Evolutionary conservation across 2,797 vertebrate genomes (phyloP), one percentile per base, ranked within the genome.

Genomic region (Tokudaia tokunoshimensis): DNA sequence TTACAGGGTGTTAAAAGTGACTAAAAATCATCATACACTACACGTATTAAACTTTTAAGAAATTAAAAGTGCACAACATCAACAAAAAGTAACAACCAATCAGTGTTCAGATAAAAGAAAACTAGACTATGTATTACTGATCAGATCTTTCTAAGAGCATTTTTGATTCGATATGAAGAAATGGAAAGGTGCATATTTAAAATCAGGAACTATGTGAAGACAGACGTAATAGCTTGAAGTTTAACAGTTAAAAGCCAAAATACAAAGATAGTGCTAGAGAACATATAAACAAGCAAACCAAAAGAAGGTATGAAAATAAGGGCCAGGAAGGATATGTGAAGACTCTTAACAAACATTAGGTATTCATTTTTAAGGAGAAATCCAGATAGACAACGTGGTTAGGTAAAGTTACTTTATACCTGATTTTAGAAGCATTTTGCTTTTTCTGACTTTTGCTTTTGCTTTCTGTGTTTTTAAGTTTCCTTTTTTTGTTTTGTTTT

Each of bases 311-410:
- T 12, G 11, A 7, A 10, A n/a, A 52, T 91, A 82, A 67, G 8
- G 70, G 72, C 4, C 70, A 92, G 6, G 44, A 90, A 87, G 83
- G 15, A 44, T 24, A 91, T 89, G 15, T 13, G 44, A 4, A 29
- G 55, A 17, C 1, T 72, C 63, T 63, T 10, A 34, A 88, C 8
- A 61, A 88, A 86, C 91, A 1, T 29, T n/a, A 75, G n/a, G 59
- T 88, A 67, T 93, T 24, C 34, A 19, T 11, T 78, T 94, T 95
- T 44, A 74, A 63, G 44, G 55, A n/a, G 14, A 93, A 94, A 96
- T 78, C 11, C 31, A 7, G 67, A 81, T 61, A 76, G 20, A 70
- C 76, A 41, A 3, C 26, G 75, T 1, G 85, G 9, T 50, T 72
- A 81, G 84, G 24, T 67, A 87, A 94, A 94, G n/a, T 55, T 76